phyloP scores from a whole-genome alignment of 2,888 invertebrate species.

The Agrotis segetum region DNA sequence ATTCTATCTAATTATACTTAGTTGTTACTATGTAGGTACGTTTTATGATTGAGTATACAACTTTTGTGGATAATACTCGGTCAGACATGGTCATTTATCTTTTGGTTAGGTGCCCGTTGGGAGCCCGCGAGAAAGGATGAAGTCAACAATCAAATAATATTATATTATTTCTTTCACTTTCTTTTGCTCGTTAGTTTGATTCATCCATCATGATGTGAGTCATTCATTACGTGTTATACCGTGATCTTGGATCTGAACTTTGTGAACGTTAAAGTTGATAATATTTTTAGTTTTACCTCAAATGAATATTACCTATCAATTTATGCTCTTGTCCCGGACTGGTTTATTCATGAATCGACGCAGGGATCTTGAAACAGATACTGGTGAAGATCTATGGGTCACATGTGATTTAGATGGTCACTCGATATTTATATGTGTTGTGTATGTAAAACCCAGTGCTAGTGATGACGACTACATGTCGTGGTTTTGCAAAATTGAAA shows the following conservation, averaged over 20 bases:
- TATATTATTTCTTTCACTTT: constrained; percentile 49
- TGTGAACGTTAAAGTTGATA: background rate
- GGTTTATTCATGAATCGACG: no score
- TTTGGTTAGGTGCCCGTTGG: constrained; percentile 40
- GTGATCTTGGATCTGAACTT: constrained; percentile 27
- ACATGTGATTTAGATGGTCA: no score
- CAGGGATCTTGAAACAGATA: no score
- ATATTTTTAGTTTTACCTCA: no score
- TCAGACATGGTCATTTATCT: constrained; percentile 57
- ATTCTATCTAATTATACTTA: constrained; percentile 42
- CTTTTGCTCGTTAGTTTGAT: constrained; percentile 40
- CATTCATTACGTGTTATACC: constrained; percentile 54
- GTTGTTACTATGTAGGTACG: constrained; percentile 28
- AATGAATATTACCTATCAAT: no score
- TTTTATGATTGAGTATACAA: constrained; percentile 62
- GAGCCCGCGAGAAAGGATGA: constrained; percentile 44
- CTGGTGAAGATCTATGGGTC: no score
- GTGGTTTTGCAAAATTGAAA: no score
- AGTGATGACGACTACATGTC: no score
- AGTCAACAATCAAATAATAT: constrained; percentile 58
- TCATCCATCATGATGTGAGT: constrained; percentile 61
- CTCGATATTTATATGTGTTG: no score
- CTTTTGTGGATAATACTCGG: constrained; percentile 47
- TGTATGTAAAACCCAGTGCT: no score
- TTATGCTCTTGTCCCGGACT: no score